phyloP scores from a whole-genome alignment of 2,113 vertebrate species.

The Fulmarus glacialis region DNA sequence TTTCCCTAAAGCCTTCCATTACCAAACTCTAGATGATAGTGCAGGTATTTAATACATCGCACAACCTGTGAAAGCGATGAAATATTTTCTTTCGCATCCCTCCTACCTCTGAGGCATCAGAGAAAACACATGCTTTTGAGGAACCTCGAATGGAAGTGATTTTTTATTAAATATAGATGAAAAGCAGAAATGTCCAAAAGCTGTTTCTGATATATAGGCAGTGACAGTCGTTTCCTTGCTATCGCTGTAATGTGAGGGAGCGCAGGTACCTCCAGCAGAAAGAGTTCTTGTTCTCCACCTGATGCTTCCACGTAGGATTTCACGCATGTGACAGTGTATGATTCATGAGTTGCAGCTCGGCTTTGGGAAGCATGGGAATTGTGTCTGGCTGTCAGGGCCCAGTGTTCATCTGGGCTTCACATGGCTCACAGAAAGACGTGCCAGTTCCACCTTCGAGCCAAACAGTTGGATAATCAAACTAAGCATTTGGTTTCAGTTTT shows the following conservation, averaged over 20 bases:
- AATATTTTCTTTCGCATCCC: neutral
- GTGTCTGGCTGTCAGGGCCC: neutral
- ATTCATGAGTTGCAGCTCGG: neutral
- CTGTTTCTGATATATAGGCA: neutral
- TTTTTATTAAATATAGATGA: neutral
- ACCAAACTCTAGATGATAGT: neutral
- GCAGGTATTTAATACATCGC: neutral
- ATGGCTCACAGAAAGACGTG: neutral
- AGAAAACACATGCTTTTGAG: neutral
- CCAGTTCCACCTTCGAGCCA: neutral
- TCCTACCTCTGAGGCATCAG: neutral
- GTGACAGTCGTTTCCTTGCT: neutral
- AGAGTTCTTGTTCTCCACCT: neutral
- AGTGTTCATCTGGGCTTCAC: neutral
- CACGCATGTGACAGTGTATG: neutral
- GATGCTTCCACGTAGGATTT: neutral
- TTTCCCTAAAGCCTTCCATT: neutral
- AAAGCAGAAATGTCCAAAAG: neutral
- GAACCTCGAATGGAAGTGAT: neutral
- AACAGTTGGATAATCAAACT: neutral
- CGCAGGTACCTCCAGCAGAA: neutral
- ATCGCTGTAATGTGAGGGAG: fast-evolving
- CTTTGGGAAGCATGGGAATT: neutral
- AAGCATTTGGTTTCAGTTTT: neutral
- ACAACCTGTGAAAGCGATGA: neutral